Conservation (phyloP, 2,113 vertebrate genomes). For the Megaptera novaeangliae region DNA sequence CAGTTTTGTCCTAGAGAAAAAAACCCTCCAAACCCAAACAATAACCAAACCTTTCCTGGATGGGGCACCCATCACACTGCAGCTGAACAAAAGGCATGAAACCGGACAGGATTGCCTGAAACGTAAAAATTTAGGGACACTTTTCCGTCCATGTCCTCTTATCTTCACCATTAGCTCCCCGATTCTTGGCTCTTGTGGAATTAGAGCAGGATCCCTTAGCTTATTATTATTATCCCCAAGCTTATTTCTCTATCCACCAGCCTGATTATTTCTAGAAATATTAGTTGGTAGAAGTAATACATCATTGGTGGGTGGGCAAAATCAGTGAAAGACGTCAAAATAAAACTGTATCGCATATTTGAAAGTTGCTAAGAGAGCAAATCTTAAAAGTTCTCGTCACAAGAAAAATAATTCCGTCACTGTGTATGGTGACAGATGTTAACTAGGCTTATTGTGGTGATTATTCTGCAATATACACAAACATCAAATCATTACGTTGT, state of each 20-base stretch:
- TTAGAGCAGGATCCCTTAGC: background rate
- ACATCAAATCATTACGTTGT: background rate
- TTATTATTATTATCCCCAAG: background rate
- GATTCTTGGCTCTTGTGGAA: background rate
- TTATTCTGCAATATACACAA: background rate
- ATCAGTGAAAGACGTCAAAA: background rate
- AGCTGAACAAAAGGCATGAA: background rate
- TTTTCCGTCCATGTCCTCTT: background rate
- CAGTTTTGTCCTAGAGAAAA: background rate
- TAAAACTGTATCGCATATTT: background rate
- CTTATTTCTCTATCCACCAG: background rate
- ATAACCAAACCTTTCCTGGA: background rate
- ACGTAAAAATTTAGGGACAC: background rate
- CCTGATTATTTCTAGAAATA: constrained; percentile 3
- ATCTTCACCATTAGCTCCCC: background rate
- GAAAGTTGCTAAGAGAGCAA: background rate
- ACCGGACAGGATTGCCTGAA: background rate
- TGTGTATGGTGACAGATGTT: background rate
- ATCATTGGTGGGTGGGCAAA: background rate
- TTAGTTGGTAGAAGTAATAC: background rate
- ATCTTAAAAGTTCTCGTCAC: background rate
- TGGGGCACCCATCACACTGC: background rate
- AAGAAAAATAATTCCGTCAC: background rate
- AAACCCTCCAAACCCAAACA: background rate
- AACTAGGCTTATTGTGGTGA: too few relatives aligned